phyloP scores from a whole-genome alignment of 1,140 invertebrate genomes.

The Sesamia nonagrioides region DNA sequence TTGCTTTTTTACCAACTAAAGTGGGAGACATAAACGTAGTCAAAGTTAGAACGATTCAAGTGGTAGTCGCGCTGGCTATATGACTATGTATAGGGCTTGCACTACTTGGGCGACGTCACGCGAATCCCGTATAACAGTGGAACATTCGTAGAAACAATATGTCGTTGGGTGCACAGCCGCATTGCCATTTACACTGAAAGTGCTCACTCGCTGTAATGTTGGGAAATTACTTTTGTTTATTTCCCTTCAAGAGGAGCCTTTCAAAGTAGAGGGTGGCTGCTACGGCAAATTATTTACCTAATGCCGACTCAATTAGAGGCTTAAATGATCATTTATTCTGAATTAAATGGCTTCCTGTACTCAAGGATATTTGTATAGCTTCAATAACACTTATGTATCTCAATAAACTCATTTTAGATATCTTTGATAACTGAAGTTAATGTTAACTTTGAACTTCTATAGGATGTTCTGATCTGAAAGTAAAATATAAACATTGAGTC shows the following conservation, averaged over 20 bases:
- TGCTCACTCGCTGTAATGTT: constrained; percentile 50
- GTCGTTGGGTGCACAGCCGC: constrained; percentile 55
- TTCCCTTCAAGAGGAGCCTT: constrained; percentile 44
- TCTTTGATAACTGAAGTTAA: background rate
- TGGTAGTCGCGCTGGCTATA: constrained; percentile 9
- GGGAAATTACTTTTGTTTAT: constrained; percentile 55
- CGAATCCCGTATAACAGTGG: constrained; percentile 57
- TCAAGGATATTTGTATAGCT: constrained; percentile 31
- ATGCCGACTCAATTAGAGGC: constrained; percentile 43
- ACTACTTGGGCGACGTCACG: constrained; percentile 55
- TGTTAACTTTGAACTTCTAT: background rate
- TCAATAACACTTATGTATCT: constrained; percentile 2
- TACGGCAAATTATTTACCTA: constrained; percentile 42
- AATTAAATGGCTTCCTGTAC: constrained; percentile 32
- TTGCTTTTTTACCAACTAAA: constrained; percentile 3
- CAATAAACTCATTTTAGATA: background rate
- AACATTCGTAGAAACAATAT: constrained; percentile 63
- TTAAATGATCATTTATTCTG: constrained; percentile 42
- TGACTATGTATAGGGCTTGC: background rate
- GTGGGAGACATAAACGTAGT: constrained; percentile 17
- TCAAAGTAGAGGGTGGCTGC: constrained; percentile 34
- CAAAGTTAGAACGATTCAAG: constrained; percentile 22
- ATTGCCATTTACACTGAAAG: constrained; percentile 55
- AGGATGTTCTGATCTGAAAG: constrained; percentile 4
- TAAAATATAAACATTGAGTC: constrained; percentile 16